These are phyloP conservation scores for Sandelia bainsii DNA, from an alignment of 2,797 vertebrate genomes.

Conservation along the genomic window DNA sequence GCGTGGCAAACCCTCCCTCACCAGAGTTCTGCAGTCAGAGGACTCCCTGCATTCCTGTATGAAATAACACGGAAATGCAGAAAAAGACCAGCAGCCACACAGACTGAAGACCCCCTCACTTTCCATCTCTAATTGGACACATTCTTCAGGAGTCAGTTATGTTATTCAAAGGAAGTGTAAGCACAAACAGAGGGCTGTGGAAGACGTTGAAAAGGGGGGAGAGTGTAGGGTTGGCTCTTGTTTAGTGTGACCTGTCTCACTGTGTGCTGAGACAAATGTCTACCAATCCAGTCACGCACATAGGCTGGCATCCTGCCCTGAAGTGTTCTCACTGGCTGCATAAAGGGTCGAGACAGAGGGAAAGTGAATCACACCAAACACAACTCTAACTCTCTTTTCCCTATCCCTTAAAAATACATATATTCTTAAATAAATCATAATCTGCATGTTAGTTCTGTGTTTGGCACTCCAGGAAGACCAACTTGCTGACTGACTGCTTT, in stretches of 20 bases:
- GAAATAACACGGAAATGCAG: slow-evolving; percentile 35
- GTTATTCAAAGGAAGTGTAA: slow-evolving; percentile 75
- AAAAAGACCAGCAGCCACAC: slow-evolving; percentile 26
- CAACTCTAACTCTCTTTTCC: slow-evolving; percentile 1
- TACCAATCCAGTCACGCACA: slow-evolving; percentile 66
- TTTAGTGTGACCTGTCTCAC: slow-evolving; percentile 55
- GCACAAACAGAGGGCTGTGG: slow-evolving; percentile 69
- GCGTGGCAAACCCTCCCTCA: neutral
- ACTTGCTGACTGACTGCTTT: slow-evolving; percentile 34
- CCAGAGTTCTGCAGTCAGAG: slow-evolving; percentile 22
- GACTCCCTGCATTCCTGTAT: slow-evolving; percentile 3
- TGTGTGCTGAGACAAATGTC: slow-evolving; percentile 62
- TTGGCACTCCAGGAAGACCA: slow-evolving; percentile 7
- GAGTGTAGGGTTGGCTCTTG: slow-evolving; percentile 26
- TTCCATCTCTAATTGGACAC: slow-evolving; percentile 66
- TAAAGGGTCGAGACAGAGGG: slow-evolving; percentile 21
- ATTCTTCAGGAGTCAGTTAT: slow-evolving; percentile 78
- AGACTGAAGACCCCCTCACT: slow-evolving; percentile 1
- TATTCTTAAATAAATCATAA: neutral
- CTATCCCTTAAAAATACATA: slow-evolving; percentile 1
- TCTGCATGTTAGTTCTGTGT: slow-evolving; percentile 2
- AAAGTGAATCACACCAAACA: slow-evolving; percentile 20
- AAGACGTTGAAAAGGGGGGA: slow-evolving; percentile 26
- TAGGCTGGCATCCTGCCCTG: slow-evolving; percentile 52
- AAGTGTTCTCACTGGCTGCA: slow-evolving; percentile 50